A percentile compares a stretch with the other conserved stretches of the same genome.
These are phyloP conservation scores for Caenorhabditis sp. DNA, from an alignment of 2,888 invertebrate genomes.

Conservation along the genomic window DNA sequence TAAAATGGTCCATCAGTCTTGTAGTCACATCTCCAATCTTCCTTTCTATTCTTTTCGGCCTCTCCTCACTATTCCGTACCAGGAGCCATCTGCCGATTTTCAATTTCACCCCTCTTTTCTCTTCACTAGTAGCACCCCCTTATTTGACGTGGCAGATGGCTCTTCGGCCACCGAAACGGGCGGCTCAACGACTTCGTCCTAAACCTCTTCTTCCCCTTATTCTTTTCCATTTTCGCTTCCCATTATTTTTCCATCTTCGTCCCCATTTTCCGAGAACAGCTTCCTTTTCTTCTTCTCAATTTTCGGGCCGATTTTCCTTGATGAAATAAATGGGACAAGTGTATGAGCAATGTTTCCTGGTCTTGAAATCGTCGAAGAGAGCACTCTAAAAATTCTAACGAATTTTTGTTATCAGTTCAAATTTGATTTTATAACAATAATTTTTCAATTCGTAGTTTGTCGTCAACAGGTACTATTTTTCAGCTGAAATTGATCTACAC, in stretches of 20 bases:
- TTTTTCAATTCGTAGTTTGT: slow-evolving; percentile 1
- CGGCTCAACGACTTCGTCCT: slow-evolving; percentile 1
- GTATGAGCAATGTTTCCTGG: neutral
- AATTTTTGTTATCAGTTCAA: no score
- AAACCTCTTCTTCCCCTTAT: slow-evolving; percentile 5
- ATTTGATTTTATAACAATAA: no score
- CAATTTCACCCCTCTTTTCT: neutral
- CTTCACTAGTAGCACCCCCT: neutral
- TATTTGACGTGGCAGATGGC: slow-evolving; percentile 60
- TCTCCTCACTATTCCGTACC: slow-evolving; percentile 1
- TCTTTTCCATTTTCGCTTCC: neutral
- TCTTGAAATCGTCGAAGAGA: neutral
- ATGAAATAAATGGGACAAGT: neutral
- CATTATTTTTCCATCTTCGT: neutral
- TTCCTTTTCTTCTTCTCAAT: neutral
- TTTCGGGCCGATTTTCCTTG: no score
- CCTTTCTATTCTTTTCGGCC: neutral
- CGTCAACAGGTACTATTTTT: no score
- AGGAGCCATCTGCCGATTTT: slow-evolving; percentile 46
- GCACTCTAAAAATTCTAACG: neutral
- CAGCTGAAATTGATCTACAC: slow-evolving; percentile 78
- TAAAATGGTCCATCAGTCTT: slow-evolving; percentile 34
- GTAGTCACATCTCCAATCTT: slow-evolving; percentile 18
- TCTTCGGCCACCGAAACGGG: neutral
- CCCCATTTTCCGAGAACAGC: slow-evolving; percentile 27